Base-by-base conservation (phyloP, 2,797 vertebrate species). In the Pygocentrus nattereri region DNA sequence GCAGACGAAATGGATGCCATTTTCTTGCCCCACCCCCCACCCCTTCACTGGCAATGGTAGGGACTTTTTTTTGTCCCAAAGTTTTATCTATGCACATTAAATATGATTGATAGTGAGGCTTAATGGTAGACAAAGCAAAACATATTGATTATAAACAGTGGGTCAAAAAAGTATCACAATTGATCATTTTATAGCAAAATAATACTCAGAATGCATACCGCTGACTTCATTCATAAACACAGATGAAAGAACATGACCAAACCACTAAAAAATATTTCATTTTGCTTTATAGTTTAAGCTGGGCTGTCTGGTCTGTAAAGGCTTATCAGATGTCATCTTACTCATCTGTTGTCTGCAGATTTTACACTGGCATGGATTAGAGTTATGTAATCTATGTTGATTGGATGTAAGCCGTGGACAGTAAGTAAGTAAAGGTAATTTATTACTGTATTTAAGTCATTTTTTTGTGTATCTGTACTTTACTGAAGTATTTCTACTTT, bases 1-100 rank as follows among this genome's bases (percentile, higher is more conserved):
- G 76, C 34, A 30, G 70, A 61, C 84, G 82, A 89, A 91, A 90
- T 82, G 87, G 72, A 88, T 31, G 68, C 78, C 47, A 62, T 82
- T 65, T 80, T 84, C 85, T 83, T 77, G 80, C 71, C 27, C 49
- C 15, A 52, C 49, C 15, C 25, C n/a, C n/a, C n/a, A n/a, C n/a
- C 30, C 30, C 34, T 61, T 23, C 44, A 27, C 16, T 30, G 19
- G 75, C 56, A 76, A 44, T 56, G 77, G 65, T 75, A 44, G 23
- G 58, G 56, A n/a, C 41, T 67, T 77, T 82, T n/a, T 34, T 74
- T 65, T 80, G 38, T 77, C 62, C 54, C 3, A 23, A 47, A 59
- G 49, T 69, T 76, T 19, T 27, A 30, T 80, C 54, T 68, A 71
- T 27, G 30, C 75, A 44, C 41, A 75, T 81, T 72, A 70, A 75